phyloP scores from a whole-genome alignment of 2,113 vertebrate species.

The Odobenus rosmarus region DNA sequence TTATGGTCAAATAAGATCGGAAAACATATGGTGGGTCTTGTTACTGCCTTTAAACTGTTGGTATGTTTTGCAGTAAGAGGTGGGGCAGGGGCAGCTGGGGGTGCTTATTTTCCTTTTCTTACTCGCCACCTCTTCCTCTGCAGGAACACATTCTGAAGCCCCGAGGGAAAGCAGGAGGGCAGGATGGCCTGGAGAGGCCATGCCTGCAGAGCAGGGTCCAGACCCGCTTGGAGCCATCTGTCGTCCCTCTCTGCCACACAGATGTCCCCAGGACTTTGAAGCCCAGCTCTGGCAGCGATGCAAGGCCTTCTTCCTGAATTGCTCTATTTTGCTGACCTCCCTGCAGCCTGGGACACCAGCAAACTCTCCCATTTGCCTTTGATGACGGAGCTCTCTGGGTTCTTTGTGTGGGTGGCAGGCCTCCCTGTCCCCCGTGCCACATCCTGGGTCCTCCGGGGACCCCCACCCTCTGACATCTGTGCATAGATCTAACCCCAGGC shows the following conservation, averaged over 20 bases:
- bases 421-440: background rate
- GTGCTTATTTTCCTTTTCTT: too few relatives aligned
- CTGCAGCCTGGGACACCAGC: too few relatives aligned
- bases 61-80: rapidly evolving
- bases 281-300: background rate
- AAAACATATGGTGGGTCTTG: background rate
- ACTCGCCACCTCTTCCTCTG: too few relatives aligned
- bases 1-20: too few relatives aligned
- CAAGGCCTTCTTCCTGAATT: too few relatives aligned
- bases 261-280: background rate
- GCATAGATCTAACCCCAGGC: background rate
- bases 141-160: too few relatives aligned
- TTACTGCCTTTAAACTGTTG: rapidly evolving
- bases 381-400: background rate
- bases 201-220: background rate
- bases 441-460: too few relatives aligned
- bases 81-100: rapidly evolving
- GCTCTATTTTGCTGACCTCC: background rate
- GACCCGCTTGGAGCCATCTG: background rate
- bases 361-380: background rate
- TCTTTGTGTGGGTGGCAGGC: rapidly evolving
- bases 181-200: background rate
- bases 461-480: too few relatives aligned
- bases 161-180: background rate
- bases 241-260: rapidly evolving